Base-by-base conservation (phyloP, 2,113 vertebrate genomes). In the Cephalopholis sonnerati region DNA sequence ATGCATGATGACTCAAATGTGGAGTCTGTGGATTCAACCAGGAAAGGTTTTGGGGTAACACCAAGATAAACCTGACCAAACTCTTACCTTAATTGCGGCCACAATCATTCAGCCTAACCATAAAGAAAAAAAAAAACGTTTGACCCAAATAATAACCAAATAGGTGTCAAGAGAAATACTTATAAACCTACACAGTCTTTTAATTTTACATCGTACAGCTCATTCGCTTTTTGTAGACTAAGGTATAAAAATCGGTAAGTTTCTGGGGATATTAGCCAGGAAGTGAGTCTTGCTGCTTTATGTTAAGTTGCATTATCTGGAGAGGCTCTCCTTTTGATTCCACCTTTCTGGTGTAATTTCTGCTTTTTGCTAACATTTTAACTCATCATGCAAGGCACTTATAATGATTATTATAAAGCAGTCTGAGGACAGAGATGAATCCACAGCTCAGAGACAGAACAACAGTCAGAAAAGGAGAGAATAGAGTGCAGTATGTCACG, bases 401-500 rank as follows among this genome's bases (percentile, higher is more conserved):
- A 61, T 65, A 51, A 57, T 62, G 64, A 66, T 82, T 79, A 77
- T 68, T 79, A 55, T 74, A 61, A 82, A 85, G 54, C 57, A 55
- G 53, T 64, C 76, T 79, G 79, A 61, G 77, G 82, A 82, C 87
- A 77, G 64, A 68, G 74, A 85, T 24, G 82, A 84, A 83, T 74
- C 44, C 82, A 82, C 77, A 63, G 77, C 81, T 75, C 73, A 74
- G 69, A 87, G 71, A 91, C 75, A 72, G 80, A 84, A 90, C 90
- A 87, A 81, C 86, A 93, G 84, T 91, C 68, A 86, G 64, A 67
- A 75, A 55, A 85, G 74, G 79, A 89, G 79, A 81, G 84, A 83
- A 88, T 69, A 73, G 74, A 82, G 86, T 63, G 70, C 86, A 91
- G 88, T 88, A 84, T 92, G 92, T 92, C 87, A 92, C 90, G 86